Conservation (phyloP, 1,140 invertebrate species). For the Thaumetopoea pityocampa region DNA sequence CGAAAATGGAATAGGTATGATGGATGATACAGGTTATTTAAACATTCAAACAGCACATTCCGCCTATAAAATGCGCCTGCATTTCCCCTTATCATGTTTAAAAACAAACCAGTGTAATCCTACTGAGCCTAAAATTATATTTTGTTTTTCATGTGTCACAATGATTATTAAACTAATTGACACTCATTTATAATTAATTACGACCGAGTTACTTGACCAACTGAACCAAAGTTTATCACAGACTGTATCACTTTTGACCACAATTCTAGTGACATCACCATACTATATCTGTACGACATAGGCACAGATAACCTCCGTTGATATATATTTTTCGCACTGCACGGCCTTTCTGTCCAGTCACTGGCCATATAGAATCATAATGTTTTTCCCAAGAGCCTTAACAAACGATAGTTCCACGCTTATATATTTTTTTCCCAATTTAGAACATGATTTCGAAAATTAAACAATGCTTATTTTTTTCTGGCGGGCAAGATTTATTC, state of each 20-base stretch:
- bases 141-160: neutral
- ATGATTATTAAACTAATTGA: no score
- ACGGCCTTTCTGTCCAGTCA: slow-evolving; percentile 8
- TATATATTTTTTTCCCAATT: slow-evolving; percentile 2
- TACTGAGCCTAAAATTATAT: no score
- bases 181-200: slow-evolving; percentile 1
- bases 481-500: slow-evolving; percentile 5
- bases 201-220: neutral
- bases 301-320: slow-evolving; percentile 3
- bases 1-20: no score
- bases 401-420: slow-evolving; percentile 4
- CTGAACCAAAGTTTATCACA: neutral
- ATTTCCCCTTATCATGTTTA: no score
- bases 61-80: no score
- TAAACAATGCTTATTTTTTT: neutral
- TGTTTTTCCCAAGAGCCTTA: slow-evolving; percentile 9
- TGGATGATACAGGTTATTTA: no score
- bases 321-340: slow-evolving; percentile 8
- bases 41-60: no score
- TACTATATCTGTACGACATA: no score
- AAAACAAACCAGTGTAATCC: no score
- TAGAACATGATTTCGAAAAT: slow-evolving; percentile 3
- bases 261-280: slow-evolving; percentile 7
- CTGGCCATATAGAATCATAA: slow-evolving; percentile 7
- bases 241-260: slow-evolving; percentile 2